These are phyloP conservation scores for Tinamus guttatus DNA, from an alignment of 2,113 vertebrate species.

Conservation along the genomic window DNA sequence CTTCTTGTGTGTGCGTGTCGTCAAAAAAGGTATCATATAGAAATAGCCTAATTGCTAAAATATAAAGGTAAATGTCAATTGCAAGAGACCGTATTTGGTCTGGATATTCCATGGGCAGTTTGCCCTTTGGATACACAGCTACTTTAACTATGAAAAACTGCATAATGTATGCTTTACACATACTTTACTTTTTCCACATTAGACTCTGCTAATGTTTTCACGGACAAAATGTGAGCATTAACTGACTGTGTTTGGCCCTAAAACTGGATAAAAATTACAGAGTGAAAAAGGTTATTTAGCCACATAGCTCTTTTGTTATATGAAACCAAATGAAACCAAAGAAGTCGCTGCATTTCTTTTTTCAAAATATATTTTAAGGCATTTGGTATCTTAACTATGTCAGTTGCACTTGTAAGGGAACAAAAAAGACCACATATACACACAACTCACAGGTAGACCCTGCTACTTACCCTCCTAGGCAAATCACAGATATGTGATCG, in stretches of 20 bases:
- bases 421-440: fast-evolving
- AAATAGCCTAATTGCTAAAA: conserved; percentile 3
- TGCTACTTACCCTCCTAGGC: too few relatives aligned
- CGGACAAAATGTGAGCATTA: not conserved
- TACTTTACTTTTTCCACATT: not conserved
- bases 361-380: not conserved
- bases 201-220: not conserved
- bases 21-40: conserved; percentile 10
- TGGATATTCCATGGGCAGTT: conserved; percentile 39
- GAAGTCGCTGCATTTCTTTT: fast-evolving
- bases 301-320: not conserved
- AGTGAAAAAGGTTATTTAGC: not conserved
- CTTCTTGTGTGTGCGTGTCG: not conserved
- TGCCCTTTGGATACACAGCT: conserved; percentile 33
- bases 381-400: not conserved
- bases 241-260: not conserved
- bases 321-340: not conserved
- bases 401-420: not conserved
- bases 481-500: not conserved
- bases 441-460: not conserved
- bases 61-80: conserved; percentile 52
- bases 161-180: not conserved
- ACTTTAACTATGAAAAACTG: not conserved
- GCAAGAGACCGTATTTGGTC: conserved; percentile 25
- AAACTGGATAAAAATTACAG: not conserved